These are phyloP conservation scores for Drosophila albomicans DNA, from an alignment of 1,140 invertebrate genomes.

Conservation along the genomic window DNA sequence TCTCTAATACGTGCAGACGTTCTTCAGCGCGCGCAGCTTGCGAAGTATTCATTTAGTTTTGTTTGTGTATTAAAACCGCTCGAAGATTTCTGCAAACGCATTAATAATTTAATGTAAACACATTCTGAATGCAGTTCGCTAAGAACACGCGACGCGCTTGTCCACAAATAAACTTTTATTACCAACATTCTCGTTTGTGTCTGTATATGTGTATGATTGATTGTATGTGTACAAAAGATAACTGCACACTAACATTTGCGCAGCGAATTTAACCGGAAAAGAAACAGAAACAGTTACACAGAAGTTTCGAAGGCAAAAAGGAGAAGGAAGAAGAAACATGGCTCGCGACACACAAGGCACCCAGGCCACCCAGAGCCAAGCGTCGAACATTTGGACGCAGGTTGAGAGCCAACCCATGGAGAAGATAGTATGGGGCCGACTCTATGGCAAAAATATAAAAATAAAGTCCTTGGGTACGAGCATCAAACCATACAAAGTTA, in stretches of 20 bases:
- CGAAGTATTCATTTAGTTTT: conserved; percentile 7
- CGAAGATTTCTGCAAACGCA: conserved; percentile 11
- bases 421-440: conserved; percentile 77
- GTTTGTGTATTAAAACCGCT: conserved; percentile 30
- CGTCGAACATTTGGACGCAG: conserved; percentile 78
- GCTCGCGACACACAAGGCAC: conserved; percentile 72
- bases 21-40: conserved; percentile 28
- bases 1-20: conserved; percentile 10
- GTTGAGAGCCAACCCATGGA: conserved; percentile 82
- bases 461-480: conserved; percentile 82
- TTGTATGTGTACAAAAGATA: conserved; percentile 35
- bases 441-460: conserved; percentile 82
- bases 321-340: conserved; percentile 53
- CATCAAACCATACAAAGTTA: conserved; percentile 66
- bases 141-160: background rate
- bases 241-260: conserved; percentile 68
- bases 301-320: conserved; percentile 1
- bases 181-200: background rate
- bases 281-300: conserved; percentile 36
- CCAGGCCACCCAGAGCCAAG: conserved; percentile 80
- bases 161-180: background rate
- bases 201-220: conserved; percentile 30
- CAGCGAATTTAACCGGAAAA: conserved; percentile 50
- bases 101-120: conserved; percentile 35
- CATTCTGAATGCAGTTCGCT: conserved; percentile 11